phyloP scores from a whole-genome alignment of 1,140 invertebrate species.

The Drosophila ambigua region DNA sequence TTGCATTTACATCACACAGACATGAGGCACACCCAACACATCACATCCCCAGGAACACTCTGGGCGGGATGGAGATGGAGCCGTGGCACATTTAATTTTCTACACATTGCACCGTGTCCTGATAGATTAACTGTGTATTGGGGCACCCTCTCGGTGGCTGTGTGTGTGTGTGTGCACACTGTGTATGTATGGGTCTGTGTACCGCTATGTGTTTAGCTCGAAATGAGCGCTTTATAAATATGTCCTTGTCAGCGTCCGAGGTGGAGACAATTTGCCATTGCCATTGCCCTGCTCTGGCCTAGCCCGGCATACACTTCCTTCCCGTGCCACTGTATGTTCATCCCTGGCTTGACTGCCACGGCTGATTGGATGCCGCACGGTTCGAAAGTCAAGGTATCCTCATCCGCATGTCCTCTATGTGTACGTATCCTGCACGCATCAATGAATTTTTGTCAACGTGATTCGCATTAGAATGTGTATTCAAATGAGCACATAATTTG shows the following conservation, averaged over 20 bases:
- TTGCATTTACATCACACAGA: constrained; percentile 74
- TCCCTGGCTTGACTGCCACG: constrained; percentile 12
- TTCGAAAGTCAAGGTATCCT: constrained; percentile 71
- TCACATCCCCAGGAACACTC: background rate
- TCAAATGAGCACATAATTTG: constrained; percentile 82
- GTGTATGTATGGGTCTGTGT: background rate
- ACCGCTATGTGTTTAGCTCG: constrained; percentile 24
- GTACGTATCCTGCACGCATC: constrained; percentile 56
- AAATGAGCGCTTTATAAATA: constrained; percentile 52
- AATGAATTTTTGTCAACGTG: constrained; percentile 82
- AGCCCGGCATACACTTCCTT: constrained; percentile 1
- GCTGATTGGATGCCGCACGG: constrained; percentile 65
- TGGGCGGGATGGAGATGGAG: constrained; percentile 1
- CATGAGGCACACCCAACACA: constrained; percentile 29
- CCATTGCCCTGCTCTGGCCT: background rate
- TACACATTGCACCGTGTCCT: constrained; percentile 72
- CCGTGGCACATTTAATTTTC: constrained; percentile 64
- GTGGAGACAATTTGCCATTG: constrained; percentile 32
- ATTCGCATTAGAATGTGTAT: constrained; percentile 82
- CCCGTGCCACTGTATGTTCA: constrained; percentile 5
- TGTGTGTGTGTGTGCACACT: constrained; percentile 9
- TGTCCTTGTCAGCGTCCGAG: constrained; percentile 61
- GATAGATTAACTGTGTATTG: constrained; percentile 71
- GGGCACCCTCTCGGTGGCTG: constrained; percentile 29
- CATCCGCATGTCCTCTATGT: constrained; percentile 20